Evolutionary conservation across 2,113 vertebrate genomes (phyloP).

Genomic region (Leuciscus idus): DNA sequence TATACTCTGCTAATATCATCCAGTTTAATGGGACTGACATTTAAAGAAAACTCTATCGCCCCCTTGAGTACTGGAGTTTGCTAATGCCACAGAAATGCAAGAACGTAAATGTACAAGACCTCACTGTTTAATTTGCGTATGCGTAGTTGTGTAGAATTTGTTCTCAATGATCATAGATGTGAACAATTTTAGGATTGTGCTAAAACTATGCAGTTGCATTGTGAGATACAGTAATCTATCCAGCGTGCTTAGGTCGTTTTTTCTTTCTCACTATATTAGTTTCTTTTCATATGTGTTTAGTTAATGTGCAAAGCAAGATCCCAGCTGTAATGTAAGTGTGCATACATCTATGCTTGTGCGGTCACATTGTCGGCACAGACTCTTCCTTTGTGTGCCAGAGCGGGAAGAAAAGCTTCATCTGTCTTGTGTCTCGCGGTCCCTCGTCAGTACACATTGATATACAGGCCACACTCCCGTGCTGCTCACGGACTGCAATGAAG

Average conservation of each 20-base stretch:
- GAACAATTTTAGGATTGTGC: neutral
- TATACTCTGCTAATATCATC: neutral
- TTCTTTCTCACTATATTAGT: neutral
- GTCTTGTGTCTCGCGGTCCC: constrained; percentile 25
- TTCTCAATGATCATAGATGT: neutral
- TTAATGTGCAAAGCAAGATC: neutral
- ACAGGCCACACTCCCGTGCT: constrained; percentile 46
- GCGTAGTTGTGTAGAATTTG: neutral
- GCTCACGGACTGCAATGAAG: constrained; percentile 42
- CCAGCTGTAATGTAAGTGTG: neutral
- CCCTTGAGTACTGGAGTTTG: neutral
- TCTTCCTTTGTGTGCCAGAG: constrained; percentile 21
- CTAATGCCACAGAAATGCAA: neutral
- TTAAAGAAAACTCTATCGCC: neutral
- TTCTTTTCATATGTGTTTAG: neutral
- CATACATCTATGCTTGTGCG: neutral
- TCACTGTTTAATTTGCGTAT: neutral
- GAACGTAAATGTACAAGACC: neutral
- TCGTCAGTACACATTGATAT: constrained; percentile 49
- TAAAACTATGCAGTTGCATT: neutral
- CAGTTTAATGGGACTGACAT: neutral
- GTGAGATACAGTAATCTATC: neutral
- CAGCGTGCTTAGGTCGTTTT: neutral
- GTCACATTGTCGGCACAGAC: neutral
- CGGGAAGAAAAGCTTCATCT: constrained; percentile 11